Conservation (phyloP, 1,140 invertebrate genomes). For the Zaprionus africanus region DNA sequence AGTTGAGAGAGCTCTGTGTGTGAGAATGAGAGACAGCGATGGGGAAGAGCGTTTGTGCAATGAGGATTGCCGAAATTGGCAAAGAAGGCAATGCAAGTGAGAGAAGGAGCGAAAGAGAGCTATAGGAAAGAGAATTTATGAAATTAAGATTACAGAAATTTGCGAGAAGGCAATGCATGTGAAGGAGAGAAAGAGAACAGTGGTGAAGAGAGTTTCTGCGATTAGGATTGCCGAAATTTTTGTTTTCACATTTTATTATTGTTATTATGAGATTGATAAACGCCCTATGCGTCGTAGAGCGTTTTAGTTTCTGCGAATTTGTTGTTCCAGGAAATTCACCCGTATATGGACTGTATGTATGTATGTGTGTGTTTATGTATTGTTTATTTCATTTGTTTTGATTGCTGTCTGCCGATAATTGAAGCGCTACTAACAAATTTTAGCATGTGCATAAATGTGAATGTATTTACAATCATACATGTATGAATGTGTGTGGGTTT, state of each 20-base stretch:
- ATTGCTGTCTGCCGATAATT: slow-evolving; percentile 41
- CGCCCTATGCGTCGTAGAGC: slow-evolving; percentile 19
- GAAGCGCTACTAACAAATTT: slow-evolving; percentile 22
- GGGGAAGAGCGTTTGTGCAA: too few species aligned
- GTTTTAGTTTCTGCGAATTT: slow-evolving; percentile 42
- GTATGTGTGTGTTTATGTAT: slow-evolving; percentile 22
- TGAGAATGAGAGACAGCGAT: too few species aligned
- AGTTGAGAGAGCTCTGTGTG: too few species aligned
- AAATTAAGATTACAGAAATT: too few species aligned
- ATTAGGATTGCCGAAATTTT: slow-evolving; percentile 42
- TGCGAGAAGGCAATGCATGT: not conserved
- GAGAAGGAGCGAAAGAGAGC: too few species aligned
- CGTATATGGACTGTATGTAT: slow-evolving; percentile 7
- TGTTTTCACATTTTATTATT: slow-evolving; percentile 38
- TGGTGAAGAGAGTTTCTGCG: not conserved
- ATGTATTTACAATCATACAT: not conserved
- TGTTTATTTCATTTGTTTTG: slow-evolving; percentile 53
- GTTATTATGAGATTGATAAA: slow-evolving; percentile 43
- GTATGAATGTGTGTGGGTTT: not conserved
- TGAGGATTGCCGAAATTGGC: too few species aligned
- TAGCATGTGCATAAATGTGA: slow-evolving; percentile 15
- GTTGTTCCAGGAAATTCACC: slow-evolving; percentile 30
- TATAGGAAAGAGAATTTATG: too few species aligned
- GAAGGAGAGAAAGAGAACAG: not conserved
- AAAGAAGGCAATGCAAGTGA: too few species aligned